Evolutionary conservation across 1,140 invertebrate species (phyloP).

Genomic region (Bombus superbus): DNA sequence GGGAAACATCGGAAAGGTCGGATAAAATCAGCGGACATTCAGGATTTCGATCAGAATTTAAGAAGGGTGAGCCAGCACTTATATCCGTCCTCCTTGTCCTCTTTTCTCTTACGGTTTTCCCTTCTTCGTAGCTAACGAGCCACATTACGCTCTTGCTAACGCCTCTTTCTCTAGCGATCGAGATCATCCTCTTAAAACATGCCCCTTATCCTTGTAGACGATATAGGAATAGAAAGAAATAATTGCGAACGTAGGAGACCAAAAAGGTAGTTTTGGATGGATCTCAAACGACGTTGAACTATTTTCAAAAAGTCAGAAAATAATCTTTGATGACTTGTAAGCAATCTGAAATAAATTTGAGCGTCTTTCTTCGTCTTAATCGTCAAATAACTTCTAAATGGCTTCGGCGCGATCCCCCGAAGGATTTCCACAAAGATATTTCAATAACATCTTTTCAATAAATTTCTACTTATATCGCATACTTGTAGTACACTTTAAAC

Average conservation of each 20-base stretch:
- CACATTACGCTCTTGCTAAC: not conserved
- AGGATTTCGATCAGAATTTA: constrained; percentile 48
- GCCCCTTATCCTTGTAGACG: not conserved
- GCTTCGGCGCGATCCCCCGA: not conserved
- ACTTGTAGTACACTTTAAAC: too few species aligned
- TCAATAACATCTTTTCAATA: too few species aligned
- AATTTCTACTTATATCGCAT: too few species aligned
- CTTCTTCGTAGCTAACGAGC: not conserved
- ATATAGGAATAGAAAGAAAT: not conserved
- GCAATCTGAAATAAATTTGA: not conserved
- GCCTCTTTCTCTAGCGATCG: not conserved
- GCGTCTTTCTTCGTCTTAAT: too few species aligned
- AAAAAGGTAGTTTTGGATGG: too few species aligned
- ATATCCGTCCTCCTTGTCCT: not conserved
- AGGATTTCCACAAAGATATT: too few species aligned
- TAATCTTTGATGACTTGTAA: not conserved
- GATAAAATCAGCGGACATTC: constrained; percentile 21
- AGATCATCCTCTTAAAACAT: not conserved
- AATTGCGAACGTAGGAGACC: not conserved
- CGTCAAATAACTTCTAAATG: not conserved
- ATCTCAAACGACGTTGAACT: too few species aligned
- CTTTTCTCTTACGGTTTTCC: not conserved
- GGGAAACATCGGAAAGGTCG: not conserved
- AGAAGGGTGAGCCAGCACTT: not conserved
- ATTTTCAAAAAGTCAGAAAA: not conserved